phyloP scores from a whole-genome alignment of 35 echinoderm and acorn worm species.

The Patiria miniata region DNA sequence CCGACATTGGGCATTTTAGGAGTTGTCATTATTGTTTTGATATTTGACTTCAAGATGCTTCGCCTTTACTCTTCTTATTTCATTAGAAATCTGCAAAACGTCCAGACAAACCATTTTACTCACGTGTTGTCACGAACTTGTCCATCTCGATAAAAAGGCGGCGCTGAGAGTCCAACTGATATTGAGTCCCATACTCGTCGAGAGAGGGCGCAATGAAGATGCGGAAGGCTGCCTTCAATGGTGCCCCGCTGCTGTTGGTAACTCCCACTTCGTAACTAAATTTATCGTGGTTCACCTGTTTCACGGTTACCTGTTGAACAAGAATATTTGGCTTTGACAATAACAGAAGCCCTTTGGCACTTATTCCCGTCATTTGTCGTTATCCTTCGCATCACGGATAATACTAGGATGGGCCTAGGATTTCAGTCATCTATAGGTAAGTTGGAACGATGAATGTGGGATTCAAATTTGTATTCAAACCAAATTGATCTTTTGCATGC shows the following conservation, averaged over 20 bases:
- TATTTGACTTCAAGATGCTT: too few species aligned
- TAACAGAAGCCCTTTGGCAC: too few species aligned
- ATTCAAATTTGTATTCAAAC: too few species aligned
- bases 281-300: slow-evolving; percentile 16
- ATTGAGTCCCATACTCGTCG: slow-evolving; percentile 19
- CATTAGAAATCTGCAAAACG: background rate
- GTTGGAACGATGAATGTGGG: too few species aligned
- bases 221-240: slow-evolving; percentile 42
- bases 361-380: too few species aligned
- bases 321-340: too few species aligned
- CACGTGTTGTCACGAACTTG: slow-evolving; percentile 49
- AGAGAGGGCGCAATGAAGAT: slow-evolving; percentile 45
- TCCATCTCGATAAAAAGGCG: slow-evolving; percentile 61
- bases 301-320: slow-evolving; percentile 31
- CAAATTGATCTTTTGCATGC: too few species aligned
- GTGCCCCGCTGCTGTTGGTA: background rate
- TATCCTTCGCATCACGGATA: too few species aligned
- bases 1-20: background rate
- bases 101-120: slow-evolving; percentile 27
- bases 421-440: too few species aligned
- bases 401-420: too few species aligned
- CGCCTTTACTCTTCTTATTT: too few species aligned
- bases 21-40: background rate
- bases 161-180: background rate
- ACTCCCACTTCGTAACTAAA: slow-evolving; percentile 34